These are phyloP conservation scores for Beris chalybata DNA, from an alignment of 2,888 invertebrate species.

Conservation along the genomic window DNA sequence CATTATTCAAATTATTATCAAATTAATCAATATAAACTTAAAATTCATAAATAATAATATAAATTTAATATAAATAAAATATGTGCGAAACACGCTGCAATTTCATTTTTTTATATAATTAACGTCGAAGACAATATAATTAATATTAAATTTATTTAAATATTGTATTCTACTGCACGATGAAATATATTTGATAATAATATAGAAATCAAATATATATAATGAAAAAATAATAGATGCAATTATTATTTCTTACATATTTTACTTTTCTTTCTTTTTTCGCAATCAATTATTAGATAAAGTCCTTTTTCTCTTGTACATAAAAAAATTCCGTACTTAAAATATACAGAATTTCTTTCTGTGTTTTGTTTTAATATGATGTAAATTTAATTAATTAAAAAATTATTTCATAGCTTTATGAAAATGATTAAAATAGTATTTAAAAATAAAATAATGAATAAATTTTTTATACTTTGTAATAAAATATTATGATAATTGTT, in stretches of 20 bases:
- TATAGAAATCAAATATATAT: no score
- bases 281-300: slow-evolving; percentile 4
- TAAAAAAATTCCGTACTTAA: neutral
- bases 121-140: slow-evolving; percentile 12
- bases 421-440: neutral
- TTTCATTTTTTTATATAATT: no score
- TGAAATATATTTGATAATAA: neutral
- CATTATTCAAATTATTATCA: neutral
- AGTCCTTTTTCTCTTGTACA: slow-evolving; percentile 28
- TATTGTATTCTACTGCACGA: neutral
- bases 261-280: neutral
- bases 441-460: neutral
- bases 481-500: neutral
- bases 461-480: neutral
- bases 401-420: neutral
- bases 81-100: neutral
- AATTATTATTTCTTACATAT: neutral
- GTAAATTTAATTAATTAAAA: neutral
- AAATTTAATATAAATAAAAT: slow-evolving; percentile 5
- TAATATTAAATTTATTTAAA: neutral
- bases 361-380: neutral
- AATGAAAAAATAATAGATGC: no score
- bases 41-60: slow-evolving; percentile 8
- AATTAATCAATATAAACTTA: slow-evolving; percentile 5
- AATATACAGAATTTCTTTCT: slow-evolving; percentile 1